phyloP scores from a whole-genome alignment of 1,140 invertebrate genomes.

The Amphibalanus amphitrite region DNA sequence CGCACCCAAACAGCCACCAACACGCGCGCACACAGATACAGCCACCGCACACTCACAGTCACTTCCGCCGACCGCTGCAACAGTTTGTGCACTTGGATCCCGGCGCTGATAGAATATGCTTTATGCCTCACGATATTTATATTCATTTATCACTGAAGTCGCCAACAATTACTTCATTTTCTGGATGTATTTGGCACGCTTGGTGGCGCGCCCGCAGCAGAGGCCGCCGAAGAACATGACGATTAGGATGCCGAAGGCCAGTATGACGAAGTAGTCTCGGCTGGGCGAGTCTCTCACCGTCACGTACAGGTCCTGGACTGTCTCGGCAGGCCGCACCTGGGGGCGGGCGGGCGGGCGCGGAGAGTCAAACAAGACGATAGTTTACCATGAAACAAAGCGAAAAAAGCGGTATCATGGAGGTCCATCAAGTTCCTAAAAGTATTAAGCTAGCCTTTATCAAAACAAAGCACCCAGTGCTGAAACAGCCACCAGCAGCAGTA shows the following conservation, averaged over 20 bases:
- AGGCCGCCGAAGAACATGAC: conserved; percentile 61
- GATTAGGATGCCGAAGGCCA: conserved; percentile 47
- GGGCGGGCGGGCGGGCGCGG: conserved; percentile 16
- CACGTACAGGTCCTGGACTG: conserved; percentile 47
- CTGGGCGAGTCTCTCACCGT: conserved; percentile 50
- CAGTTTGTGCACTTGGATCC: no score
- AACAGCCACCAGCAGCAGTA: neutral
- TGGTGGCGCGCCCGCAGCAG: conserved; percentile 58
- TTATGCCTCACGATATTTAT: no score
- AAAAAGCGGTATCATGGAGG: conserved; percentile 11
- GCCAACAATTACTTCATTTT: conserved; percentile 26
- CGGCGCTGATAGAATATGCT: no score
- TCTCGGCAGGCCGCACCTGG: conserved; percentile 39
- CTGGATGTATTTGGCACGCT: conserved; percentile 46
- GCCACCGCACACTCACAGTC: no score
- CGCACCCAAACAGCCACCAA: no score
- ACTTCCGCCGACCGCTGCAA: no score
- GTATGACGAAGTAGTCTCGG: conserved; percentile 54
- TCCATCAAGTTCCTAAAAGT: neutral
- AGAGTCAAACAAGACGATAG: conserved; percentile 12
- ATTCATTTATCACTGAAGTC: no score
- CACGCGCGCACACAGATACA: no score
- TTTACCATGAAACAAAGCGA: conserved; percentile 19
- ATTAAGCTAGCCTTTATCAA: neutral
- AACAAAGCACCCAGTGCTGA: neutral